These are phyloP conservation scores for Euzophera pinguis DNA, from an alignment of 2,888 invertebrate genomes.

Conservation along the genomic window DNA sequence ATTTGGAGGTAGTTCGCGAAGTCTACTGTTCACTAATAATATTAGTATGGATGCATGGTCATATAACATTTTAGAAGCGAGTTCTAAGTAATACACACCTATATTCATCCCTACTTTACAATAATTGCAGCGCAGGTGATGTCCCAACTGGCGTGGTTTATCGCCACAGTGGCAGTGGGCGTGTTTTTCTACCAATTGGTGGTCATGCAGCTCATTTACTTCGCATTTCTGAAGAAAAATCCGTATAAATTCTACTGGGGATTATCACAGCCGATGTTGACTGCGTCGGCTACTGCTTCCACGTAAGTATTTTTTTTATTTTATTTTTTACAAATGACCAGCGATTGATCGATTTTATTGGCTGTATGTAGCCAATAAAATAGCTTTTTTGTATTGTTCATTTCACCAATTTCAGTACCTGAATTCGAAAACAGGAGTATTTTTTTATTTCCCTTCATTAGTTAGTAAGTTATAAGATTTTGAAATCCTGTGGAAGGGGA, in stretches of 20 bases:
- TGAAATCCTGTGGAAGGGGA: too few species aligned
- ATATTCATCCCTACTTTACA: background rate
- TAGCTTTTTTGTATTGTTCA: too few species aligned
- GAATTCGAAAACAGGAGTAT: too few species aligned
- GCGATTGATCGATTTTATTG: too few species aligned
- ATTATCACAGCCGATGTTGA: conserved; percentile 89
- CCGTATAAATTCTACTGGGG: conserved; percentile 93
- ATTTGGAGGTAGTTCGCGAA: too few species aligned
- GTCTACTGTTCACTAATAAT: too few species aligned
- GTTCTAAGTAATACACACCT: background rate
- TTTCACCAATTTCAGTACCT: too few species aligned
- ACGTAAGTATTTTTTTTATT: conserved; percentile 82
- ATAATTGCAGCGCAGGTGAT: conserved; percentile 77
- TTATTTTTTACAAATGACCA: background rate
- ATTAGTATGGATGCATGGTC: too few species aligned
- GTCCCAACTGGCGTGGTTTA: conserved; percentile 86
- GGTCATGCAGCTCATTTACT: conserved; percentile 91
- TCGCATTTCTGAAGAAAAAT: conserved; percentile 88
- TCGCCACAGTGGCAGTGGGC: conserved; percentile 89
- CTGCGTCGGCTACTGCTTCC: conserved; percentile 94
- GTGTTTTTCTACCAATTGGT: conserved; percentile 91
- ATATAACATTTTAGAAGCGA: too few species aligned
- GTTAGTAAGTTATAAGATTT: too few species aligned
- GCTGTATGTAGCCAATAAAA: too few species aligned
- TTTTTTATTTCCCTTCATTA: too few species aligned